phyloP scores from a whole-genome alignment of 2,113 vertebrate species.

The Anolis carolinensis region DNA sequence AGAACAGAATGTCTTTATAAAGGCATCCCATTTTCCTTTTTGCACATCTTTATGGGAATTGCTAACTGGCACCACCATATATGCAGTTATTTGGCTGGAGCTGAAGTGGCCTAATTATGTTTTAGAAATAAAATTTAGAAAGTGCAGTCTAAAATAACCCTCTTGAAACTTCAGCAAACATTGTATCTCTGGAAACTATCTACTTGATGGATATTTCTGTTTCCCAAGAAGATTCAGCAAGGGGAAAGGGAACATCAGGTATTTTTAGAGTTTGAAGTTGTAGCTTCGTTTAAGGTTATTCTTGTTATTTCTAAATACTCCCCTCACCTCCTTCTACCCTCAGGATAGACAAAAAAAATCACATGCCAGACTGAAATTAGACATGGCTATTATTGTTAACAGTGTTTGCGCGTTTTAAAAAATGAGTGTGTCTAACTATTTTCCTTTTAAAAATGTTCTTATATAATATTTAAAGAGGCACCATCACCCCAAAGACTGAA shows the following conservation, averaged over 20 bases:
- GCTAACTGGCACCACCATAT: slow-evolving; percentile 32
- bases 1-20: slow-evolving; percentile 56
- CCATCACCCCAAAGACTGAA: background rate
- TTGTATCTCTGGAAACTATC: slow-evolving; percentile 49
- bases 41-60: slow-evolving; percentile 30
- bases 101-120: slow-evolving; percentile 40
- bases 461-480: slow-evolving; percentile 30
- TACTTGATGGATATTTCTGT: slow-evolving; percentile 36
- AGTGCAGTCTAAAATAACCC: slow-evolving; percentile 48
- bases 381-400: slow-evolving; percentile 53
- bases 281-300: slow-evolving; percentile 49
- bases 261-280: slow-evolving; percentile 17
- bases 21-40: background rate
- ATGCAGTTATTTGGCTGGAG: slow-evolving; percentile 53
- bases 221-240: slow-evolving; percentile 32
- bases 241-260: slow-evolving; percentile 29
- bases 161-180: slow-evolving; percentile 52
- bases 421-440: slow-evolving; percentile 43
- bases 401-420: slow-evolving; percentile 26
- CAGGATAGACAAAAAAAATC: slow-evolving; percentile 37
- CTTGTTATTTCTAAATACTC: slow-evolving; percentile 25
- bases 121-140: slow-evolving; percentile 61
- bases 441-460: slow-evolving; percentile 43
- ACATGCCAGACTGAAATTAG: slow-evolving; percentile 54
- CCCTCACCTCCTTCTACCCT: slow-evolving; percentile 31